Percentiles rank a stretch among this genome's conserved stretches.
These are phyloP conservation scores for Oxycera nigricornis DNA, from an alignment of 2,888 invertebrate genomes.

Conservation along the genomic window DNA sequence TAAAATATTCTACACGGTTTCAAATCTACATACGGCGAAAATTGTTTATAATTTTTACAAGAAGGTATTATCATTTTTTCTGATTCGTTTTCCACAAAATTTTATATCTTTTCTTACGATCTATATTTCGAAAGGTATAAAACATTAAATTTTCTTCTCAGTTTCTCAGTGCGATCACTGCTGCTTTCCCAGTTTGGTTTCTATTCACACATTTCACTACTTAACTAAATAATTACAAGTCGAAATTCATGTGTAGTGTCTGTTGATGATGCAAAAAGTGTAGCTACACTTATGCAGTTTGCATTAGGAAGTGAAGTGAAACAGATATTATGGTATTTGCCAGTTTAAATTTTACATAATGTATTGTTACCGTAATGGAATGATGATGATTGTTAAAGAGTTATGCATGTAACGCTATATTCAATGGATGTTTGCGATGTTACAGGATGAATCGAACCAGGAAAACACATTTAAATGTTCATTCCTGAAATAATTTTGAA, in stretches of 20 bases:
- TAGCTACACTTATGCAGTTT: not conserved
- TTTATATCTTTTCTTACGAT: slow-evolving; percentile 28
- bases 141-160: slow-evolving; percentile 38
- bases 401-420: no score
- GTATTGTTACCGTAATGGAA: no score
- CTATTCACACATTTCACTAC: slow-evolving; percentile 39
- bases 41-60: not conserved
- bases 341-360: no score
- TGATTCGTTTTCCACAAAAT: not conserved
- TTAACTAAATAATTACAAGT: slow-evolving; percentile 41
- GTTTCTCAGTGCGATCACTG: not conserved
- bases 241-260: not conserved
- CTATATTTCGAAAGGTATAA: slow-evolving; percentile 45
- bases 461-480: no score
- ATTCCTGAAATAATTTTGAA: no score
- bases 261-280: slow-evolving; percentile 1
- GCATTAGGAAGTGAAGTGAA: no score
- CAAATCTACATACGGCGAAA: not conserved
- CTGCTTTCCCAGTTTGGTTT: slow-evolving; percentile 19
- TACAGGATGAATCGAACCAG: no score
- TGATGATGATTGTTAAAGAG: no score
- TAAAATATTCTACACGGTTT: no score
- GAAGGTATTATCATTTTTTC: not conserved
- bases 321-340: no score
- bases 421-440: no score